phyloP scores from a whole-genome alignment of 2,113 vertebrate genomes.

The Equus przewalskii region DNA sequence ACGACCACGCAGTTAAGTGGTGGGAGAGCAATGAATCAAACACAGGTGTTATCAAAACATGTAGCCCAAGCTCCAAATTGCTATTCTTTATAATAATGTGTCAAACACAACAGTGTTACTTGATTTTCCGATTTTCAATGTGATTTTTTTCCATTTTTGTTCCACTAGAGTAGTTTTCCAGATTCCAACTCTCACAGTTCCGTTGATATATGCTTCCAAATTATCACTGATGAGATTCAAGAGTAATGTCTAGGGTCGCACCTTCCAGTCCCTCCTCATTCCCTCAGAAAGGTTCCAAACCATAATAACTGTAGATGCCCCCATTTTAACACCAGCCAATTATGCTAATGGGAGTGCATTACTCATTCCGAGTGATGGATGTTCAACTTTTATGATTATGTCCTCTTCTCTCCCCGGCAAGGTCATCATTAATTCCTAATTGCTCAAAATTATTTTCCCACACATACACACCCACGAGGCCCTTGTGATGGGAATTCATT shows the following conservation, averaged over 20 bases:
- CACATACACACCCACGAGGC: conserved; percentile 59
- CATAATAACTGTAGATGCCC: not conserved
- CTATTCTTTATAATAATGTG: not conserved
- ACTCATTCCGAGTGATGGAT: conserved; percentile 61
- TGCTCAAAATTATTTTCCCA: conserved; percentile 77
- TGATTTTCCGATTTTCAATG: not conserved
- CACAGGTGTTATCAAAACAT: not conserved
- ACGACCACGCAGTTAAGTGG: not conserved
- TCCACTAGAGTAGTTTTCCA: not conserved
- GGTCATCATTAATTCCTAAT: conserved; percentile 81
- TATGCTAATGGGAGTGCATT: conserved; percentile 27
- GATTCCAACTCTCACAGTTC: not conserved
- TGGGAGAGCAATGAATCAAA: not conserved
- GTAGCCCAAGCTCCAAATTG: not conserved
- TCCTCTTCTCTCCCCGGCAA: conserved; percentile 63
- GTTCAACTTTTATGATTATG: conserved; percentile 71
- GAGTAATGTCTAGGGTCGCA: not conserved
- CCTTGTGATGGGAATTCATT: conserved; percentile 74
- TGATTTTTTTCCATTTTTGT: conserved; percentile 39
- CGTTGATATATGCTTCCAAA: conserved; percentile 30
- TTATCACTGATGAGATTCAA: not conserved
- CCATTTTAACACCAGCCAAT: conserved; percentile 31
- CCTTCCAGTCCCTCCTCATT: not conserved
- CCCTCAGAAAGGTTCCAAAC: conserved; percentile 37
- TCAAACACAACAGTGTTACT: not conserved